Evolutionary conservation across 2,113 vertebrate species (phyloP).

Genomic region (Albula goreensis): DNA sequence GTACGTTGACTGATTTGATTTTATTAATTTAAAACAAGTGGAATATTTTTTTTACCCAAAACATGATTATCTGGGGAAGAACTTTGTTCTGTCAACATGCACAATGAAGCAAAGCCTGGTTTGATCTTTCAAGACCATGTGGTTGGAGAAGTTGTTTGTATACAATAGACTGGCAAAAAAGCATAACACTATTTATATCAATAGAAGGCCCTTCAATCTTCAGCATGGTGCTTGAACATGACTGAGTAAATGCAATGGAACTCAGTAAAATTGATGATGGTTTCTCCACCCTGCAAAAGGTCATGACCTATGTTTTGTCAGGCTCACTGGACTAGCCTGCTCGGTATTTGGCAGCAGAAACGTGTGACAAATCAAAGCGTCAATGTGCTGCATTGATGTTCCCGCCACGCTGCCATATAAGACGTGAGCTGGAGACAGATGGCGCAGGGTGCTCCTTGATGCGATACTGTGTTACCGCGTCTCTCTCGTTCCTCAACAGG

Average conservation of each 20-base stretch:
- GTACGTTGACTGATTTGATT: no score
- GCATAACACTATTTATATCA: no score
- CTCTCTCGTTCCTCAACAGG: slow-evolving; percentile 57
- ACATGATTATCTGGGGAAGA: no score
- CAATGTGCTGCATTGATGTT: slow-evolving; percentile 51
- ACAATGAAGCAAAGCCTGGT: no score
- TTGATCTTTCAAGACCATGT: no score
- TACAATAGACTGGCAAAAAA: no score
- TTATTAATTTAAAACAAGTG: no score
- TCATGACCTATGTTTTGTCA: neutral
- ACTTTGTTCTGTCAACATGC: no score
- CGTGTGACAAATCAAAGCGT: slow-evolving; percentile 53
- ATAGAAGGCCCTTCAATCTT: neutral
- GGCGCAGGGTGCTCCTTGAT: slow-evolving; percentile 43
- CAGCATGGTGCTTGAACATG: neutral
- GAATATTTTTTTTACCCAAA: no score
- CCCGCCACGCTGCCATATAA: slow-evolving; percentile 33
- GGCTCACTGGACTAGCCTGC: slow-evolving; percentile 1
- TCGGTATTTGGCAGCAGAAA: slow-evolving; percentile 53
- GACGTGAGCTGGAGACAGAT: slow-evolving; percentile 24
- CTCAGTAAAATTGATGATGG: neutral
- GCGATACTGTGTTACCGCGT: slow-evolving; percentile 51
- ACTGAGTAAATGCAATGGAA: neutral
- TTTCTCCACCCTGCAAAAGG: neutral
- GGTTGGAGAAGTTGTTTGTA: no score